These are phyloP conservation scores for Spheniscus mendiculus DNA, from an alignment of 2,113 vertebrate species.

Conservation along the genomic window DNA sequence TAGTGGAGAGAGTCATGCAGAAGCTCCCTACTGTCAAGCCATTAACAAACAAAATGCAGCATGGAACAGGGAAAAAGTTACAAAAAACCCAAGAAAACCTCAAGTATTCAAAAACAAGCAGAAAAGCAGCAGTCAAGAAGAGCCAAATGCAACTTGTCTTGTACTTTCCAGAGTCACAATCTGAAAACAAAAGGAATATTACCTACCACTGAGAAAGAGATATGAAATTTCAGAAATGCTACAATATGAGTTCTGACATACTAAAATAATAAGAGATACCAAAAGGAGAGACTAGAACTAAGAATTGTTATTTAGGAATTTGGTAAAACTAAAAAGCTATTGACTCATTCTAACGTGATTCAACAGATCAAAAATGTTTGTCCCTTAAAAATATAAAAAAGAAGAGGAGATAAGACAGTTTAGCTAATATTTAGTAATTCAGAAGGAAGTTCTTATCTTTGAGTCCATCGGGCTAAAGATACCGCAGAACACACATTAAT, in stretches of 20 bases:
- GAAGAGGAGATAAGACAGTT: neutral
- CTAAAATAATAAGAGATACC: neutral
- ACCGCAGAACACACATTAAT: neutral
- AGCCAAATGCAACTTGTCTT: neutral
- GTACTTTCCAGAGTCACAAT: neutral
- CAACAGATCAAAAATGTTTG: neutral
- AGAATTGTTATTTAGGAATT: neutral
- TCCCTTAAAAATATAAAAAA: neutral
- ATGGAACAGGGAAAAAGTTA: neutral
- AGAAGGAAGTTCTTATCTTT: neutral
- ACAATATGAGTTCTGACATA: neutral
- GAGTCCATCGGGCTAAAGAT: neutral
- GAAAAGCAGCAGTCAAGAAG: neutral
- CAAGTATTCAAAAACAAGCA: neutral
- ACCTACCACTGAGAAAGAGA: neutral
- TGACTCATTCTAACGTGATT: neutral
- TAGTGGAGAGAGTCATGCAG: neutral
- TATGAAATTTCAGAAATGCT: neutral
- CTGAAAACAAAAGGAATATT: neutral
- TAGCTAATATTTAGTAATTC: neutral
- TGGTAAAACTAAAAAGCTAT: neutral
- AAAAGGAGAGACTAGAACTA: neutral
- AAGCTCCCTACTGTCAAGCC: neutral
- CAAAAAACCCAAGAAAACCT: neutral
- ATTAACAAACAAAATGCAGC: neutral